A percentile compares a stretch with the other conserved stretches of the same genome.
These are phyloP conservation scores for Huso huso DNA, from an alignment of 2,797 vertebrate genomes.

Conservation along the genomic window DNA sequence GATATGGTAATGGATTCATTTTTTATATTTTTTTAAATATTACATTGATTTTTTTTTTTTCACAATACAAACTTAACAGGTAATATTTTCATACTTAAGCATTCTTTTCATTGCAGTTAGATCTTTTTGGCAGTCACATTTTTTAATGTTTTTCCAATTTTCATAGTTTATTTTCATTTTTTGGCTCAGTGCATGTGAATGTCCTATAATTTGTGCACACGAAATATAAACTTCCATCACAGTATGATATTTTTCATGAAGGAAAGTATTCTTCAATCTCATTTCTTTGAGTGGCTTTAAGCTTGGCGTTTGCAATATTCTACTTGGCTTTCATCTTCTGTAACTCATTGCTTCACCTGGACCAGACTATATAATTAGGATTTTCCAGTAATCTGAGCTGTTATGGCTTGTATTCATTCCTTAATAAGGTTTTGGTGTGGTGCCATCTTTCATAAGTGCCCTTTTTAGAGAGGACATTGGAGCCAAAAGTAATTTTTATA, in stretches of 20 bases:
- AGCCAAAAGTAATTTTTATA: too few relatives aligned
- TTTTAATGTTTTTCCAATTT: constrained; percentile 29
- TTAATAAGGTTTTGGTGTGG: too few relatives aligned
- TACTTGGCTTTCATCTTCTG: constrained; percentile 50
- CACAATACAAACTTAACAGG: constrained; percentile 28
- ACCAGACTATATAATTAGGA: constrained; percentile 35
- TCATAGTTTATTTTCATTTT: constrained; percentile 20
- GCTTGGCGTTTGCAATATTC: constrained; percentile 58
- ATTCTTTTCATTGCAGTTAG: constrained; percentile 25
- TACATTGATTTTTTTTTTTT: too few relatives aligned
- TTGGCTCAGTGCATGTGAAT: constrained; percentile 42
- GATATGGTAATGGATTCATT: too few relatives aligned
- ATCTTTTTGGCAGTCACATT: constrained; percentile 31
- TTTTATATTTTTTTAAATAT: too few relatives aligned
- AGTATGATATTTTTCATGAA: constrained; percentile 34
- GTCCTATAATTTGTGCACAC: constrained; percentile 41
- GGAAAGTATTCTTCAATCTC: constrained; percentile 30
- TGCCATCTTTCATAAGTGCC: too few relatives aligned
- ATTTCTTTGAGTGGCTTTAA: constrained; percentile 43
- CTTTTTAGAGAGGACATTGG: too few relatives aligned
- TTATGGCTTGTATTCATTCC: too few relatives aligned
- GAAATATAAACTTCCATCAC: constrained; percentile 33
- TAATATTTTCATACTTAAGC: constrained; percentile 28
- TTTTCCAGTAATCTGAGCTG: not conserved
- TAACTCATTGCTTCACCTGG: constrained; percentile 57